Conservation (phyloP, 2,797 vertebrate genomes). For the Pipistrellus pipistrellus region DNA sequence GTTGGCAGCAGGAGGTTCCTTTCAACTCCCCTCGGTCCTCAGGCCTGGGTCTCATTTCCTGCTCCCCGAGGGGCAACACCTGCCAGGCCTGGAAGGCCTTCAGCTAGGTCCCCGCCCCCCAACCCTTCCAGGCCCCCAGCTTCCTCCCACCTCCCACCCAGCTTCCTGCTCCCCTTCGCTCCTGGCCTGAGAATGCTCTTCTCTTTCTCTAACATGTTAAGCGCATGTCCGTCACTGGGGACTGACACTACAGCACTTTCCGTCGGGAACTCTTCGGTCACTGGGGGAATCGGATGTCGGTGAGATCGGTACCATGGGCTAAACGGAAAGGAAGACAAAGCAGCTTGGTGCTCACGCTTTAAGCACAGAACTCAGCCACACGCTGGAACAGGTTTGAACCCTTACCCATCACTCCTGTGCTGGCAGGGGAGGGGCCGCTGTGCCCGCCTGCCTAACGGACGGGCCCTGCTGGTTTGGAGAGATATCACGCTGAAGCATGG, state of each 20-base stretch:
- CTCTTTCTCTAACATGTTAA: too few relatives aligned
- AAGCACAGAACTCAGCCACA: background rate
- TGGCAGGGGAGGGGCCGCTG: background rate
- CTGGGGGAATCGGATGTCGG: too few relatives aligned
- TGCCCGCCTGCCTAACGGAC: background rate
- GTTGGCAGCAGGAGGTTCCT: background rate
- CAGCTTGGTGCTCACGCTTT: too few relatives aligned
- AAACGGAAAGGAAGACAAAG: too few relatives aligned
- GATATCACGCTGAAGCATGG: background rate
- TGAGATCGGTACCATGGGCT: too few relatives aligned
- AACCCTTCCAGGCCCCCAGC: background rate
- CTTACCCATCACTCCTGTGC: background rate
- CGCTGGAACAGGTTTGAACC: too few relatives aligned
- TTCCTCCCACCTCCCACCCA: too few relatives aligned
- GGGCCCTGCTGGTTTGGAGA: background rate
- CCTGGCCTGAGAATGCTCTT: background rate
- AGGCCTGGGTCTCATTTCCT: background rate
- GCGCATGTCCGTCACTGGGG: too few relatives aligned
- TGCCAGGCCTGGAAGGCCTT: background rate
- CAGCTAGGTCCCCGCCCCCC: too few relatives aligned
- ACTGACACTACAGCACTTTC: too few relatives aligned
- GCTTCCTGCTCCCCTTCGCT: background rate
- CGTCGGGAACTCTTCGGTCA: too few relatives aligned
- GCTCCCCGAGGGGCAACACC: background rate
- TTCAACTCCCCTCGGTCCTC: background rate